Percentiles rank a stretch among this genome's conserved stretches.
phyloP scores from a whole-genome alignment of 2,797 vertebrate genomes.

The Myotis myotis region DNA sequence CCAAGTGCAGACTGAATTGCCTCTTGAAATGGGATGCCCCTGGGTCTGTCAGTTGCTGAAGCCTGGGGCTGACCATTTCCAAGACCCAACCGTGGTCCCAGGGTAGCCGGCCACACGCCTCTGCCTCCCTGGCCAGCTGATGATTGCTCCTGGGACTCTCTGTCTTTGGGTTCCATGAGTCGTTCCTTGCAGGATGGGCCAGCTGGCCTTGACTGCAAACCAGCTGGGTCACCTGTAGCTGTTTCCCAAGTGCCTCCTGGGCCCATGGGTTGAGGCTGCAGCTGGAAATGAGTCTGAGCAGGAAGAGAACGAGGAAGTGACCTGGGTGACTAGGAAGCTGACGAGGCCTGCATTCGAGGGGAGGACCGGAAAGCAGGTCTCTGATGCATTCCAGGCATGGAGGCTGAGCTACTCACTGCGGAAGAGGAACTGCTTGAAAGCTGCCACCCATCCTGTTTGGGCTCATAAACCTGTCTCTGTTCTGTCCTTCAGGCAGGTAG shows the following conservation, averaged over 20 bases:
- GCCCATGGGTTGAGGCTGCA: neutral
- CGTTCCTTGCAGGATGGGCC: neutral
- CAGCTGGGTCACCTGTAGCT: constrained; percentile 38
- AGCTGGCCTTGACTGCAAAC: neutral
- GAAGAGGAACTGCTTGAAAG: neutral
- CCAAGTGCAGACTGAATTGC: neutral
- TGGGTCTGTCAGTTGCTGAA: neutral
- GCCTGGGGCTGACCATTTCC: neutral
- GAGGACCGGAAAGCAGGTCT: neutral
- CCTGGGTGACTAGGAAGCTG: neutral
- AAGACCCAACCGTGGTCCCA: neutral
- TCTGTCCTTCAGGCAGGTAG: constrained; percentile 17
- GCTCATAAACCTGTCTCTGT: neutral
- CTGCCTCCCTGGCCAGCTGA: neutral
- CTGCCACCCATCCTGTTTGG: constrained; percentile 39
- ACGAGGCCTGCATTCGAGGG: neutral
- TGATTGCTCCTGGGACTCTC: neutral
- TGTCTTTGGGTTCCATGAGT: neutral
- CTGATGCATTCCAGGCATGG: neutral
- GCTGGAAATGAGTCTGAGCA: neutral
- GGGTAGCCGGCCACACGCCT: neutral
- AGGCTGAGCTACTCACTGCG: neutral
- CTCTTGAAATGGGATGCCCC: neutral
- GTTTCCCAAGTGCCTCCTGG: constrained; percentile 16
- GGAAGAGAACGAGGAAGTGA: constrained; percentile 26